phyloP scores from a whole-genome alignment of 2,888 invertebrate genomes.

The Dynastes maya region DNA sequence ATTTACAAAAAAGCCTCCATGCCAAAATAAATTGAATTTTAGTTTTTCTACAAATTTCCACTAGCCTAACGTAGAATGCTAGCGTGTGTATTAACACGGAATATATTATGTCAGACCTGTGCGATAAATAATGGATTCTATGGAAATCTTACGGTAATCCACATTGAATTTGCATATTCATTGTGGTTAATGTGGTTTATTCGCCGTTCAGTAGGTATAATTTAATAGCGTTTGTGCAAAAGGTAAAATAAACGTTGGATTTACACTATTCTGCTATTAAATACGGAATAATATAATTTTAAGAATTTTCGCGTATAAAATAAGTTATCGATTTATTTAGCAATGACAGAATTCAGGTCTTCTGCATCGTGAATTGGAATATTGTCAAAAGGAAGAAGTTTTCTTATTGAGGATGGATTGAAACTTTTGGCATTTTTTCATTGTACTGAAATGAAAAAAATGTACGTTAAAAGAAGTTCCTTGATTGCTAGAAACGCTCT shows the following conservation, averaged over 20 bases:
- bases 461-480: too few species aligned
- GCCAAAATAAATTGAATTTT: too few species aligned
- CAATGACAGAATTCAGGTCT: too few species aligned
- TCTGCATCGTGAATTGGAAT: too few species aligned
- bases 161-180: constrained; percentile 25
- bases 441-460: too few species aligned
- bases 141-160: constrained; percentile 10
- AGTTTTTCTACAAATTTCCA: background rate
- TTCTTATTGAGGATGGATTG: too few species aligned
- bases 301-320: too few species aligned
- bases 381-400: too few species aligned
- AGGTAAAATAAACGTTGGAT: background rate
- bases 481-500: too few species aligned
- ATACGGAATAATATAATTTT: background rate
- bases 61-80: background rate
- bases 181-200: constrained; percentile 24
- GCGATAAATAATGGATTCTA: constrained; percentile 12
- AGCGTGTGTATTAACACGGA: background rate
- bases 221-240: constrained; percentile 3
- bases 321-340: too few species aligned
- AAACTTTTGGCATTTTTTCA: too few species aligned
- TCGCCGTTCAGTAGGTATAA: constrained; percentile 6
- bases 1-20: too few species aligned
- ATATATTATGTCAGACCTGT: background rate
- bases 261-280: background rate